These are phyloP conservation scores for Ichneumoninae sp. DNA, from an alignment of 2,888 invertebrate species.

Conservation along the genomic window DNA sequence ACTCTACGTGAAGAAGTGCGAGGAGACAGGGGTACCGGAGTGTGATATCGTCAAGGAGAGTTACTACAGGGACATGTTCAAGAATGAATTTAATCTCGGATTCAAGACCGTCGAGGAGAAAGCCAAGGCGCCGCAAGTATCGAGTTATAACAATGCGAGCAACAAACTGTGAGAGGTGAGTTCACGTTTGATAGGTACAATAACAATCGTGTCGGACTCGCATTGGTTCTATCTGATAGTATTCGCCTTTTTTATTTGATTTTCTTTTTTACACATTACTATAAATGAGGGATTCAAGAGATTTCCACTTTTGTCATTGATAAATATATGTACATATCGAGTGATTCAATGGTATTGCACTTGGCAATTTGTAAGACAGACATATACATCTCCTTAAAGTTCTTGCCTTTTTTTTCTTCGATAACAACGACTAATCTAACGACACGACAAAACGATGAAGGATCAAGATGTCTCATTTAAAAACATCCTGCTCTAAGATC, in stretches of 20 bases:
- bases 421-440: constrained; percentile 14
- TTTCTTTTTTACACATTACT: constrained; percentile 34
- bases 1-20: constrained; percentile 73
- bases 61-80: constrained; percentile 78
- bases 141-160: constrained; percentile 51
- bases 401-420: constrained; percentile 9
- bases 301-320: constrained; percentile 46
- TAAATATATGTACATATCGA: constrained; percentile 47
- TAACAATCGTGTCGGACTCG: background rate
- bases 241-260: background rate
- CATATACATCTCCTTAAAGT: constrained; percentile 8
- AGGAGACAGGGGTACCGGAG: constrained; percentile 73
- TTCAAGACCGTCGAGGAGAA: constrained; percentile 69
- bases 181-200: constrained; percentile 22
- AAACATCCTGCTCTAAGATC: constrained; percentile 30
- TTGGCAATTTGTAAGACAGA: constrained; percentile 7
- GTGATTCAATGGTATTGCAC: constrained; percentile 52
- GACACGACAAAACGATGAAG: background rate
- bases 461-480: background rate
- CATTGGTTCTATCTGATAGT: constrained; percentile 26
- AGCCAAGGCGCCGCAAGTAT: constrained; percentile 43
- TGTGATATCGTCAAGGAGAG: constrained; percentile 76
- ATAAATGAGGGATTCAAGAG: constrained; percentile 35
- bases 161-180: constrained; percentile 52
- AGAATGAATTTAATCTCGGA: constrained; percentile 75